A percentile compares a stretch with the other conserved stretches of the same genome.
Evolutionary conservation across 2,797 vertebrate genomes (phyloP).

Genomic region (Poecilia wingei): DNA sequence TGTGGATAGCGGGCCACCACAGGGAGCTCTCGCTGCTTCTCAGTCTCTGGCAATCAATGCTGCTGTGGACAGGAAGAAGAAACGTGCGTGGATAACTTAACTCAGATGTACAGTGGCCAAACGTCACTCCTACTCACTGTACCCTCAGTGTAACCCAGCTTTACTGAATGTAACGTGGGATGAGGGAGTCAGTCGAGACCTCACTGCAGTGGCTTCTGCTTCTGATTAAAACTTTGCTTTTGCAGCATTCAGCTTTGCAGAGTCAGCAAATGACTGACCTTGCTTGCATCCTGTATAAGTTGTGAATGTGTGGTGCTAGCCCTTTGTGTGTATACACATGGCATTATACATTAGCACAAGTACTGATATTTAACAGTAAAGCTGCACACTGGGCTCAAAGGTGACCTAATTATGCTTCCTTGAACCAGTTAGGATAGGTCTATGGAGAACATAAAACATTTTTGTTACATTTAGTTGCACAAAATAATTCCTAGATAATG

Average conservation of each 20-base stretch:
- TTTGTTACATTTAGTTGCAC: too few species aligned
- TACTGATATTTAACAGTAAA: constrained; percentile 19
- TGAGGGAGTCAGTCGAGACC: constrained; percentile 15
- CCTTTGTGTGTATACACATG: neutral
- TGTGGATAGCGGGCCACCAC: constrained; percentile 32
- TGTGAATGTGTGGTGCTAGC: constrained; percentile 28
- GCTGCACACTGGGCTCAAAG: neutral
- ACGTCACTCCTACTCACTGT: constrained; percentile 1
- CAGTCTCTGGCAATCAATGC: constrained; percentile 57
- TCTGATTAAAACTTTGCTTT: constrained; percentile 68
- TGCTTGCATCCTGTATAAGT: constrained; percentile 40
- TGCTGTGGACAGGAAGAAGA: constrained; percentile 19
- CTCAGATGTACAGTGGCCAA: constrained; percentile 22
- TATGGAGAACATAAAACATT: too few species aligned
- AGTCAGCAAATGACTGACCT: constrained; percentile 73
- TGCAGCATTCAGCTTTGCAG: constrained; percentile 63
- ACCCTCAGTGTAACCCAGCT: neutral
- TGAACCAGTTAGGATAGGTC: too few species aligned
- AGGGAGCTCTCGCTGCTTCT: constrained; percentile 41
- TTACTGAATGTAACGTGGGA: constrained; percentile 31
- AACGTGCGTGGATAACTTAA: constrained; percentile 60
- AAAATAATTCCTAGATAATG: too few species aligned
- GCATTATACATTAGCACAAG: neutral
- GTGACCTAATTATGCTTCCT: too few species aligned
- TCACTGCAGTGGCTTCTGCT: constrained; percentile 55